Evolutionary conservation across 2,797 vertebrate genomes (phyloP).

Genomic region (Melanotaenia nigrans): DNA sequence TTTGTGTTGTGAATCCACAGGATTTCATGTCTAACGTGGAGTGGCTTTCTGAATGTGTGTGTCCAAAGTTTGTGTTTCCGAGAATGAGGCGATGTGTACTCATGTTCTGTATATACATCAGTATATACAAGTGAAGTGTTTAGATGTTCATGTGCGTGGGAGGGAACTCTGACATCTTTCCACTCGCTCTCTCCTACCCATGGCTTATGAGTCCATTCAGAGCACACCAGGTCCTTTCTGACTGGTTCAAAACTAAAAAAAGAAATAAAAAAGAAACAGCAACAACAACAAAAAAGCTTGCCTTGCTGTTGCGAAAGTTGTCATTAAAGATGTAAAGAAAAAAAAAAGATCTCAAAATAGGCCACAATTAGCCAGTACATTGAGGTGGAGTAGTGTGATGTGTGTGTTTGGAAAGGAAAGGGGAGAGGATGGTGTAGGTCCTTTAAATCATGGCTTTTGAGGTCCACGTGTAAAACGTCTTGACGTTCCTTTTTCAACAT

Average conservation of each 20-base stretch:
- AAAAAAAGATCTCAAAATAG: conserved; percentile 20
- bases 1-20: conserved; percentile 19
- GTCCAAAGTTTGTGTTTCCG: conserved; percentile 21
- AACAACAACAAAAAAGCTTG: conserved; percentile 13
- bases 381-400: conserved; percentile 31
- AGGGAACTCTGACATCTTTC: conserved; percentile 28
- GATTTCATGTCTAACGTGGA: conserved; percentile 19
- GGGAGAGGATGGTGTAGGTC: conserved; percentile 60
- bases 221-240: conserved; percentile 37
- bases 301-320: conserved; percentile 27
- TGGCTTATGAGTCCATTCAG: conserved; percentile 63
- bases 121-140: conserved; percentile 63
- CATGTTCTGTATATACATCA: conserved; percentile 60
- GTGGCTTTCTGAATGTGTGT: conserved; percentile 23
- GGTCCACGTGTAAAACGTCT: conserved; percentile 55
- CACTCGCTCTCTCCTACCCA: conserved; percentile 53
- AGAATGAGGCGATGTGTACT: conserved; percentile 17
- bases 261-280: not conserved
- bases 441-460: conserved; percentile 79
- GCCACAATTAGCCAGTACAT: conserved; percentile 24
- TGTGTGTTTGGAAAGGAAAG: not conserved
- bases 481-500: conserved; percentile 44
- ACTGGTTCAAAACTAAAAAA: conserved; percentile 27
- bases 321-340: conserved; percentile 18
- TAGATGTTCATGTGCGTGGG: conserved; percentile 33